These are phyloP conservation scores for Diadema setosum DNA, from an alignment of 35 echinoderm and acorn worm species.

Conservation along the genomic window DNA sequence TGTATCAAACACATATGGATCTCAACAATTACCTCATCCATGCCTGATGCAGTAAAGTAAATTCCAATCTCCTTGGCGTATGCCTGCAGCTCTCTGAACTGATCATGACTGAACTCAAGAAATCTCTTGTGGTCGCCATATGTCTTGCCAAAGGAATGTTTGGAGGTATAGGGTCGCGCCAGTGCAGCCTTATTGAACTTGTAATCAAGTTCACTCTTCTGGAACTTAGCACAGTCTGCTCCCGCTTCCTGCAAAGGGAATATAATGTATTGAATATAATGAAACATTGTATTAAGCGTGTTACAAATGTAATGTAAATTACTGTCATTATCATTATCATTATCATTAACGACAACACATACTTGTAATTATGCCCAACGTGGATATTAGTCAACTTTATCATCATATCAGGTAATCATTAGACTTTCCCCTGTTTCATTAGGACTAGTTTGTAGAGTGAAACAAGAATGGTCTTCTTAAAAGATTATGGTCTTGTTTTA, in stretches of 20 bases:
- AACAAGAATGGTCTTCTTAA: no score
- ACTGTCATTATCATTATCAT: no score
- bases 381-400: no score
- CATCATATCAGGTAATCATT: no score
- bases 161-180: constrained; percentile 75
- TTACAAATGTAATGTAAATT: no score
- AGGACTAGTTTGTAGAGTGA: no score
- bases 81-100: constrained; percentile 82
- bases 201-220: constrained; percentile 89
- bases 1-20: no score
- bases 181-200: constrained; percentile 98
- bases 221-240: constrained; percentile 99
- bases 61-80: constrained; percentile 91
- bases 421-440: no score
- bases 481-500: no score
- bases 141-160: constrained; percentile 84
- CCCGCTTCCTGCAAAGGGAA: constrained; percentile 78
- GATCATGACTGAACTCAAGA: constrained; percentile 93
- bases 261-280: neutral
- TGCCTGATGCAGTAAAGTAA: constrained; percentile 91
- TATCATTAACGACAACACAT: no score
- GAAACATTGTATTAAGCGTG: neutral
- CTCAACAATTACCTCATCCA: constrained; percentile 99
- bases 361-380: no score
- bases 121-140: constrained; percentile 95